phyloP scores from a whole-genome alignment of 2,113 vertebrate genomes.

The Paedocypris sp. region DNA sequence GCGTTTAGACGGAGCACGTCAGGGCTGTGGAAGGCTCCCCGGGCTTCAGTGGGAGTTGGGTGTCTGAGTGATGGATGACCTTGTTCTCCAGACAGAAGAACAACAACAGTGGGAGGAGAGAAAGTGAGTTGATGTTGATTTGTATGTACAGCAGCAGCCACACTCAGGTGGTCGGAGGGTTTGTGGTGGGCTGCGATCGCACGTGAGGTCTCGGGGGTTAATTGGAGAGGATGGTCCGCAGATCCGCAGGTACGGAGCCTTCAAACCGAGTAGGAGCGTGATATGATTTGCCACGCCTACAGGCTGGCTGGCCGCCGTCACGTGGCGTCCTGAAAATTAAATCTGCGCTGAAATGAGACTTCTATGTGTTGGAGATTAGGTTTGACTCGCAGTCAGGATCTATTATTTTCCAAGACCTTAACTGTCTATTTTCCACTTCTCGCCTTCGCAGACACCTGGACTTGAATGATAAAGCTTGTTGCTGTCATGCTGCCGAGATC shows the following conservation, averaged over 20 bases:
- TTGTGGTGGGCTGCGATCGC: slow-evolving; percentile 2
- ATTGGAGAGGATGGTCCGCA: slow-evolving; percentile 51
- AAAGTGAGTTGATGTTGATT: slow-evolving; percentile 16
- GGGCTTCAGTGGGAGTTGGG: background rate
- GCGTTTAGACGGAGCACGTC: background rate
- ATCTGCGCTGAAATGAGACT: slow-evolving; percentile 52
- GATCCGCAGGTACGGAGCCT: slow-evolving; percentile 42
- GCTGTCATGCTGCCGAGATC: background rate
- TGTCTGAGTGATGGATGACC: slow-evolving; percentile 27
- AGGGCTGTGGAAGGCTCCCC: background rate
- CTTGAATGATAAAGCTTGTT: background rate
- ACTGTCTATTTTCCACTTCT: background rate
- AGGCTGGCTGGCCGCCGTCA: slow-evolving; percentile 47
- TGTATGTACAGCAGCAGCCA: slow-evolving; percentile 49
- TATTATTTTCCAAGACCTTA: slow-evolving; percentile 48
- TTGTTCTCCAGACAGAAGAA: slow-evolving; percentile 12
- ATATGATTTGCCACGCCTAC: slow-evolving; percentile 49
- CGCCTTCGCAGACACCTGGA: background rate
- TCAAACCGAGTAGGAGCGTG: slow-evolving; percentile 49
- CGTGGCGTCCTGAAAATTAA: slow-evolving; percentile 48
- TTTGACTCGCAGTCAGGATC: slow-evolving; percentile 54
- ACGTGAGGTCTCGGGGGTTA: slow-evolving; percentile 46
- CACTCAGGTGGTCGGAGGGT: slow-evolving; percentile 41
- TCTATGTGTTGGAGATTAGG: slow-evolving; percentile 54
- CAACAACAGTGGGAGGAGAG: slow-evolving; percentile 10